Evolutionary conservation across 2,113 vertebrate genomes (phyloP).

Genomic region (Pedionomus torquatus): DNA sequence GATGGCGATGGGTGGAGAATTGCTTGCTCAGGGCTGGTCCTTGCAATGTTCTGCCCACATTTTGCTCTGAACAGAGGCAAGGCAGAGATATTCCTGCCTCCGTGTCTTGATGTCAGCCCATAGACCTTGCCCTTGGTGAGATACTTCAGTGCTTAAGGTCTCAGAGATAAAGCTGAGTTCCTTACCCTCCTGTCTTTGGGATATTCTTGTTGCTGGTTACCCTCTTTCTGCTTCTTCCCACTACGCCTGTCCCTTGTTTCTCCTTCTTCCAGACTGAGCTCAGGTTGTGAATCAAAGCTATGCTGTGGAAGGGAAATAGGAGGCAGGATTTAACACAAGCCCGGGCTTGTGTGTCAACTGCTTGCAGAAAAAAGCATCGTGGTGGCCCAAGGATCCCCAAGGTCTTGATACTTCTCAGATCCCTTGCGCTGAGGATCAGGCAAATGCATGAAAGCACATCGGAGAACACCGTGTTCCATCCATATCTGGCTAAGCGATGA

Average conservation of each 20-base stretch:
- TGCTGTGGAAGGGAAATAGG: neutral
- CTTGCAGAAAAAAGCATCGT: rapidly evolving
- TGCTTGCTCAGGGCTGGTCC: neutral
- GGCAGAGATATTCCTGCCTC: neutral
- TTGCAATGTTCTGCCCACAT: neutral
- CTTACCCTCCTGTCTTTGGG: neutral
- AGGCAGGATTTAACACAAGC: neutral
- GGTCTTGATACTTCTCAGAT: neutral
- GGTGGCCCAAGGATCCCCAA: neutral
- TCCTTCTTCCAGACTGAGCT: neutral
- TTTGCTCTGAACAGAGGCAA: neutral
- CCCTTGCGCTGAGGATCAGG: neutral
- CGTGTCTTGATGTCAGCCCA: neutral
- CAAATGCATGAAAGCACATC: neutral
- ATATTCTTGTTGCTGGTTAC: neutral
- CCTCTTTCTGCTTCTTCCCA: neutral
- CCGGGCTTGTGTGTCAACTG: neutral
- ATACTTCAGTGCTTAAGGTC: neutral
- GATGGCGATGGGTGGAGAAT: neutral
- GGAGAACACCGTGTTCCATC: neutral
- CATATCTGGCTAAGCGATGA: neutral
- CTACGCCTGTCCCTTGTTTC: neutral
- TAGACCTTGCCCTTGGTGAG: neutral
- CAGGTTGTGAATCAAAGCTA: neutral
- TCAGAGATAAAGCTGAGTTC: neutral